A percentile compares a stretch with the other conserved stretches of the same genome.
phyloP scores from a whole-genome alignment of 2,797 vertebrate species.

The Coranthus polyacanthus region DNA sequence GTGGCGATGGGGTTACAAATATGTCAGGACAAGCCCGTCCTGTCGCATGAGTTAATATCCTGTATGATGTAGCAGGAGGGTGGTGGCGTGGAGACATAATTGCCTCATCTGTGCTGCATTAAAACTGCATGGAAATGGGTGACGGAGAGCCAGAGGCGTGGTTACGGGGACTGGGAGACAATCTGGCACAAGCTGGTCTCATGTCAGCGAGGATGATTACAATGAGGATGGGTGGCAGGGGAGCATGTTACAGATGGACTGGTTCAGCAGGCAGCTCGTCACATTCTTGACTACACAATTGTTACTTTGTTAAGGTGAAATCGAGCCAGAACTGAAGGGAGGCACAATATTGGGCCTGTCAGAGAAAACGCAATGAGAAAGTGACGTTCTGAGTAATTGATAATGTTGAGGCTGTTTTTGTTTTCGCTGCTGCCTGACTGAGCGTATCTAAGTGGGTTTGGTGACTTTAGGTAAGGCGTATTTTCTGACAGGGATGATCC shows the following conservation, averaged over 20 bases:
- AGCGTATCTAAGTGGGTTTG: slow-evolving; percentile 20
- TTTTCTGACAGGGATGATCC: slow-evolving; percentile 41
- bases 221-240: slow-evolving; percentile 19
- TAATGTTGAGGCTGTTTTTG: slow-evolving; percentile 29
- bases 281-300: slow-evolving; percentile 27
- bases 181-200: slow-evolving; percentile 46
- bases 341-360: background rate
- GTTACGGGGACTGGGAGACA: slow-evolving; percentile 22
- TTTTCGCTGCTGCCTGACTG: slow-evolving; percentile 20
- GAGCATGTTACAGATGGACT: slow-evolving; percentile 18
- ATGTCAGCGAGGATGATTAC: slow-evolving; percentile 39
- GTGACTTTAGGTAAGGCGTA: slow-evolving; percentile 37
- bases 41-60: slow-evolving; percentile 63
- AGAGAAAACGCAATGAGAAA: slow-evolving; percentile 19
- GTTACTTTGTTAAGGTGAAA: slow-evolving; percentile 27
- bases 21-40: slow-evolving; percentile 53
- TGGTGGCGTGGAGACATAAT: slow-evolving; percentile 38
- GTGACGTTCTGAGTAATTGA: slow-evolving; percentile 15
- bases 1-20: slow-evolving; percentile 37
- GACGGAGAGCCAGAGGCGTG: slow-evolving; percentile 27
- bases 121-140: slow-evolving; percentile 50
- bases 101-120: slow-evolving; percentile 53
- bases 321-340: background rate
- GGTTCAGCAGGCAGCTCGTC: slow-evolving; percentile 15
- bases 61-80: slow-evolving; percentile 44